phyloP scores from a whole-genome alignment of 2,888 invertebrate genomes.

The Tanytarsus gracilentus region DNA sequence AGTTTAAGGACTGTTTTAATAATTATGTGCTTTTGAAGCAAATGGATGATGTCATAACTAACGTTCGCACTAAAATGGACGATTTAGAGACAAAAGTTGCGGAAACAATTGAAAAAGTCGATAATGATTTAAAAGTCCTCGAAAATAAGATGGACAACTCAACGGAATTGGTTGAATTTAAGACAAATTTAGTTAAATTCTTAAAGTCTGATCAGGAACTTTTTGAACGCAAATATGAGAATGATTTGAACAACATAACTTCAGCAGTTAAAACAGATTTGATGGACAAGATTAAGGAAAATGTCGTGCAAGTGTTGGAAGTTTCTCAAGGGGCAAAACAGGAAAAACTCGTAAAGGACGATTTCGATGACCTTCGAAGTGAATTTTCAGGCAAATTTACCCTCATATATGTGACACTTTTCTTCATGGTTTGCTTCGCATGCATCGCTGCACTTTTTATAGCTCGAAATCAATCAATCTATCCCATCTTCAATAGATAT shows the following conservation, averaged over 20 bases:
- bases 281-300: slow-evolving; percentile 5
- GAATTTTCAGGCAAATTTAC: slow-evolving; percentile 5
- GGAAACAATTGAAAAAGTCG: neutral
- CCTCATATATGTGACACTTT: neutral
- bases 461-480: neutral
- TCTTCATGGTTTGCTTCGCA: neutral
- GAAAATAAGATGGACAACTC: slow-evolving; percentile 14
- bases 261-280: neutral
- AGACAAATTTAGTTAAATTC: slow-evolving; percentile 18
- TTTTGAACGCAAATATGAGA: neutral
- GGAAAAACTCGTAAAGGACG: neutral
- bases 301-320: neutral
- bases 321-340: neutral
- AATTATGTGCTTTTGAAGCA: slow-evolving; percentile 19
- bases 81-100: neutral
- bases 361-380: neutral
- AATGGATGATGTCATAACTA: neutral
- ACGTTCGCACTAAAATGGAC: neutral
- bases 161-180: slow-evolving; percentile 8
- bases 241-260: slow-evolving; percentile 14
- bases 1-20: slow-evolving; percentile 17
- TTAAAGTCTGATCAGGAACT: slow-evolving; percentile 5
- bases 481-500: neutral
- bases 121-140: slow-evolving; percentile 14
- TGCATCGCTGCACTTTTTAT: neutral